Evolutionary conservation across 2,888 invertebrate genomes (phyloP).

Genomic region (Homarus gammarus): DNA sequence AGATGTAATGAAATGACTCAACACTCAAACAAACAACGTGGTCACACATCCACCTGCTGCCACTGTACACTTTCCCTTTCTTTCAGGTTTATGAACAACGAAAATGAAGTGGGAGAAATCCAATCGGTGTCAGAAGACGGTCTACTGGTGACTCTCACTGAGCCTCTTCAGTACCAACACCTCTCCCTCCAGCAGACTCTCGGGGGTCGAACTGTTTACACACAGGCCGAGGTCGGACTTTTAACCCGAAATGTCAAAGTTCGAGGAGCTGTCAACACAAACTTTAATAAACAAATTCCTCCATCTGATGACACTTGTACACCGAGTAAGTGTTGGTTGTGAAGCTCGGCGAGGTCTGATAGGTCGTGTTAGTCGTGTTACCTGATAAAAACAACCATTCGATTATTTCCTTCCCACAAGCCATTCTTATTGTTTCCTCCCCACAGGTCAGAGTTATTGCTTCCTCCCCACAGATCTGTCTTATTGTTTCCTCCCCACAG

Average conservation of each 20-base stretch:
- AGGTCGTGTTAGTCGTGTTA: no score
- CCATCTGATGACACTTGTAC: constrained; percentile 56
- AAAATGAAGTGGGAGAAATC: constrained; percentile 66
- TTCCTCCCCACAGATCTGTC: no score
- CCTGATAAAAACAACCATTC: no score
- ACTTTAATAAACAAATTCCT: constrained; percentile 53
- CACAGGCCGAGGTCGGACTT: constrained; percentile 76
- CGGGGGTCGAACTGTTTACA: constrained; percentile 69
- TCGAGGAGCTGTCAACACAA: constrained; percentile 73
- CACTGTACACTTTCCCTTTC: no score
- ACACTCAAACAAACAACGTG: neutral
- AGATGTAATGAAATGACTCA: no score
- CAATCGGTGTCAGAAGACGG: constrained; percentile 58
- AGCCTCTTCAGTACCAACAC: constrained; percentile 55
- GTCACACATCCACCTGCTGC: neutral
- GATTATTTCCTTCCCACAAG: no score
- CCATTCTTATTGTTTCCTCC: no score
- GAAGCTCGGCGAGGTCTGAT: no score
- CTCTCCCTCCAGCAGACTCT: constrained; percentile 69
- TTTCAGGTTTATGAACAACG: constrained; percentile 58
- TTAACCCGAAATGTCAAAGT: constrained; percentile 76
- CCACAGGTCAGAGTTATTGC: no score
- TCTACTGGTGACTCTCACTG: constrained; percentile 49
- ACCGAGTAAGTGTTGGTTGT: no score
- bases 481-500: constrained; percentile 34